phyloP scores from a whole-genome alignment of 2,888 invertebrate genomes.

The Drosophila picticornis region DNA sequence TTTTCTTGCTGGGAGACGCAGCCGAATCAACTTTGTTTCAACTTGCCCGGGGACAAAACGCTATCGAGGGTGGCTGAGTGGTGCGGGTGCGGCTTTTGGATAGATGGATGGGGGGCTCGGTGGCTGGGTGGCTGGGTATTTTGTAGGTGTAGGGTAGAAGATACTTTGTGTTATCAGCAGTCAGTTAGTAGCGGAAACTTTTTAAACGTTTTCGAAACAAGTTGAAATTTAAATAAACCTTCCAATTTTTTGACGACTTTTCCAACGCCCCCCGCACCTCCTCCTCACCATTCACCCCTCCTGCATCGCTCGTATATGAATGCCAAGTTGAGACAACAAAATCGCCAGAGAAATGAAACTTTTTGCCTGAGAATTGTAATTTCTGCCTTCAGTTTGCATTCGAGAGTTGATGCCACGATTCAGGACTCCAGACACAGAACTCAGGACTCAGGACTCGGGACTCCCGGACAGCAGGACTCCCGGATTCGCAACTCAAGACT shows the following conservation, averaged over 20 bases:
- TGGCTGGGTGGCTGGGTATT: background rate
- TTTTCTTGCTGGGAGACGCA: slow-evolving; percentile 30
- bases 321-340: slow-evolving; percentile 74
- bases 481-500: slow-evolving; percentile 33
- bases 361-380: slow-evolving; percentile 62
- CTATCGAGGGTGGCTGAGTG: background rate
- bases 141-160: slow-evolving; percentile 24
- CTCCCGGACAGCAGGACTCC: slow-evolving; percentile 1
- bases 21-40: slow-evolving; percentile 63
- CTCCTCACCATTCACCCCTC: too few relatives aligned
- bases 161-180: slow-evolving; percentile 76
- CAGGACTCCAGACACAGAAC: slow-evolving; percentile 26
- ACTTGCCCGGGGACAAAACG: slow-evolving; percentile 33
- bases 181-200: slow-evolving; percentile 79
- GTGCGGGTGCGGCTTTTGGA: background rate
- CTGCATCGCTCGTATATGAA: slow-evolving; percentile 45
- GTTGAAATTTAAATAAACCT: slow-evolving; percentile 79
- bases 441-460: slow-evolving; percentile 5
- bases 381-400: slow-evolving; percentile 61
- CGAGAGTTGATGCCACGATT: slow-evolving; percentile 44
- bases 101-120: background rate
- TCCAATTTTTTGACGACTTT: slow-evolving; percentile 73
- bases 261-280: background rate
- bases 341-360: slow-evolving; percentile 73
- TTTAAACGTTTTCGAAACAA: slow-evolving; percentile 79